Base-by-base conservation (phyloP, 2,888 invertebrate species). In the Cantharis lateralis region DNA sequence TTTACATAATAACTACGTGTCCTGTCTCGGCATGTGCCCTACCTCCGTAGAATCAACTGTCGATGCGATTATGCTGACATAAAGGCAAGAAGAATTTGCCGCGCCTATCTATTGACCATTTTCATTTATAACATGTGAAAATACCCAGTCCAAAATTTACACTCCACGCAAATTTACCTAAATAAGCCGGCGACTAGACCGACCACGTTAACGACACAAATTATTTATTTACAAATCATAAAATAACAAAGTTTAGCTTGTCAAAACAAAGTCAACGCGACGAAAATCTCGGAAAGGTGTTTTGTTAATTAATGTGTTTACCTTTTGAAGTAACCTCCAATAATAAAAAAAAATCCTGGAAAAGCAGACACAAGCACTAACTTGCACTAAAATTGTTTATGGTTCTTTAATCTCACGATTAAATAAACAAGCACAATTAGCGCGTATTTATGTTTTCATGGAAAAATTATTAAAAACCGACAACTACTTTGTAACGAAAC, bases 41-140 rank as follows among this genome's bases (percentile, higher is more conserved):
- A 79, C 15, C 72, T 71, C 69, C 66, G 69, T 28, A 75, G 72
- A 69, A 71, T 71, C 24, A 72, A 75, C 75, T 74, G 74, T 74
- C 76, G 70, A 71, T 69, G 68, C 70, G 48, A 72, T 76, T 75
- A 63, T 72, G 73, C 72, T 72, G 70, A 75, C 74, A 80, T 72
- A 77, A 76, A 75, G 80, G 75, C 76, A 77, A 78, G 78, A 81
- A 81, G 82, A 81, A 82, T 81, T 82, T 80, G 81, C 82, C 82
- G 82, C 82, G 79, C 82, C 82, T 82, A 78, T 72, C 24, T 76
- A 62, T 68, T 71, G 68, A 62, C 48, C 48, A 72, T 20, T 66
- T 64, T 72, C 64, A 18, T 18, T 48, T 15, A 13, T 15, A 32
- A n/a, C 71, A 71, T 61, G 18, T 61, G 26, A 71, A 71, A 24